These are phyloP conservation scores for Dicranocentrus wangi DNA, from an alignment of 2,888 invertebrate genomes.

Conservation along the genomic window DNA sequence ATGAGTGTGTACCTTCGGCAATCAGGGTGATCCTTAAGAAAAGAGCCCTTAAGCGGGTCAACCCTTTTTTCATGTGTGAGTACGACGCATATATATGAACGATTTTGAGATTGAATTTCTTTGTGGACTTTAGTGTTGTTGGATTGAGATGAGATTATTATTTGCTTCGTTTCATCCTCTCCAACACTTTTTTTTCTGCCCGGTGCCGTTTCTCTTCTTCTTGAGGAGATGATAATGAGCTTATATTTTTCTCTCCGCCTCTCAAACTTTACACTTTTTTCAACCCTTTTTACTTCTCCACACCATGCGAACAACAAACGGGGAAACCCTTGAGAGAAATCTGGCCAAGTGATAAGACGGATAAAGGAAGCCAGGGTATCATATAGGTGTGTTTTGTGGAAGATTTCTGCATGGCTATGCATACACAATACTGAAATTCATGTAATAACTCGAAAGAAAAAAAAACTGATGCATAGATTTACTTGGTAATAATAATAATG, in stretches of 20 bases:
- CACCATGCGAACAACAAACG: constrained; percentile 8
- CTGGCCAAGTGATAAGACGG: constrained; percentile 22
- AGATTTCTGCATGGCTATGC: too few species aligned
- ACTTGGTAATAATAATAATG: too few species aligned
- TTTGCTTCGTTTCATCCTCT: constrained; percentile 31
- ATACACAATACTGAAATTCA: too few species aligned
- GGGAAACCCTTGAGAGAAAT: constrained; percentile 13
- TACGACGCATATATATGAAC: not conserved
- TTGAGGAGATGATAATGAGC: constrained; percentile 60
- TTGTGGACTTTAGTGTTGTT: constrained; percentile 25
- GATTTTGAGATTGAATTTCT: constrained; percentile 36
- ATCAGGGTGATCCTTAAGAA: constrained; percentile 44
- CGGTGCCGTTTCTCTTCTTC: constrained; percentile 42
- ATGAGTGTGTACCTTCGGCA: constrained; percentile 33
- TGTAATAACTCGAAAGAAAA: too few species aligned
- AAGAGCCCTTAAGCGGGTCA: constrained; percentile 55
- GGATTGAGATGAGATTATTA: constrained; percentile 50
- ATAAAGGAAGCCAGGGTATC: constrained; percentile 1
- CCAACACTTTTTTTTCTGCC: constrained; percentile 9
- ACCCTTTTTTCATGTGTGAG: constrained; percentile 38
- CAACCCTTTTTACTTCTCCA: constrained; percentile 14
- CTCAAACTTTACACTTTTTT: constrained; percentile 45
- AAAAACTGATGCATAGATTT: too few species aligned
- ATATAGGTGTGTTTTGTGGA: constrained; percentile 49
- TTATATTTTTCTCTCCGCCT: constrained; percentile 51